Evolutionary conservation across 2,888 invertebrate species (phyloP).

Genomic region (Acanthosepion lycidas): DNA sequence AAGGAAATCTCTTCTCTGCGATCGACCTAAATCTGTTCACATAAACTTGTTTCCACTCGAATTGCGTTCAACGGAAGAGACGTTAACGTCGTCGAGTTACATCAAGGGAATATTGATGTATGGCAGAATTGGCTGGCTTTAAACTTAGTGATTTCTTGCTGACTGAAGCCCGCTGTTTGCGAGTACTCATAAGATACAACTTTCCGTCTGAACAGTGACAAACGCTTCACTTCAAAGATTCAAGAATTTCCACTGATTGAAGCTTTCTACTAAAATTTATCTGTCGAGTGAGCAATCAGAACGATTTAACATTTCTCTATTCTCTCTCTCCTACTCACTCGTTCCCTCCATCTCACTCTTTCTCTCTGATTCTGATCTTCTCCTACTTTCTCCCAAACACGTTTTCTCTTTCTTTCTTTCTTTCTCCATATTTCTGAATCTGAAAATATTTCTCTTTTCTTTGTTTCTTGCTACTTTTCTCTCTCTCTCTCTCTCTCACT

Average conservation of each 20-base stretch:
- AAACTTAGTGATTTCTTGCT: neutral
- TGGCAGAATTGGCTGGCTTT: neutral
- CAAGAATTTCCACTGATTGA: neutral
- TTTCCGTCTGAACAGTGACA: neutral
- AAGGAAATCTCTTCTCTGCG: too few species aligned
- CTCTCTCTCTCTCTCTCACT: neutral
- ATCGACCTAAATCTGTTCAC: too few species aligned
- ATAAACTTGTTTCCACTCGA: neutral
- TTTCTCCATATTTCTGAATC: neutral
- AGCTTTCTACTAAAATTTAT: neutral
- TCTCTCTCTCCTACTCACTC: too few species aligned
- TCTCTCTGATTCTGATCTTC: too few species aligned
- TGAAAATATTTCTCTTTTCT: neutral
- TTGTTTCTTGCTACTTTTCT: neutral
- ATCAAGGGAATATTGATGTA: neutral
- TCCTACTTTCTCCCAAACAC: too few species aligned
- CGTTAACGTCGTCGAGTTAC: neutral
- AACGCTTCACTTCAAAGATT: neutral
- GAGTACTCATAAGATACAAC: too few species aligned
- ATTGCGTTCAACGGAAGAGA: neutral
- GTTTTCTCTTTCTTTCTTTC: neutral
- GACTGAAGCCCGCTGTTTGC: too few species aligned
- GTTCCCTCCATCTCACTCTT: too few species aligned
- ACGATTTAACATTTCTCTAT: neutral
- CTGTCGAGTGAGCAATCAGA: neutral